Conservation (phyloP, 2,888 invertebrate species). For the Pachycephus smyrnensis region DNA sequence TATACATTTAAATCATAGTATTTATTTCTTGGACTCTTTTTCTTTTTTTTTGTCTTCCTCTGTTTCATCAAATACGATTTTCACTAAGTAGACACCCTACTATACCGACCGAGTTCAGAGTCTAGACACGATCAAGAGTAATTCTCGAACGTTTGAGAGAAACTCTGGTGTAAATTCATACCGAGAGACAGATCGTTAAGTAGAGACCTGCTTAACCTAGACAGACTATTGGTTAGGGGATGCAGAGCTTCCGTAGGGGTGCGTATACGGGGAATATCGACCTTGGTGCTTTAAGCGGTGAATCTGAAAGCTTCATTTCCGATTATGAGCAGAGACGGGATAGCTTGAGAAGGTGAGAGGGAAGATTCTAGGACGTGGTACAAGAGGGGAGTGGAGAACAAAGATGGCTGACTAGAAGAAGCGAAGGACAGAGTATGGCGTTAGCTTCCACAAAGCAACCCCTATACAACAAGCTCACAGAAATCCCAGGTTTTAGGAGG, state of each 20-base stretch:
- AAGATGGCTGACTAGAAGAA: background rate
- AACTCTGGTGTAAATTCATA: background rate
- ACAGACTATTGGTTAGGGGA: background rate
- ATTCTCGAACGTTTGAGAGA: background rate
- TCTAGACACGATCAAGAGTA: background rate
- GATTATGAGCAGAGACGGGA: conserved; percentile 8
- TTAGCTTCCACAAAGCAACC: conserved; percentile 31
- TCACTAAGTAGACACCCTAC: background rate
- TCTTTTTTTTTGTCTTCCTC: background rate
- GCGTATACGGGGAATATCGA: background rate
- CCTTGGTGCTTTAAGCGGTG: conserved; percentile 13
- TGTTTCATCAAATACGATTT: background rate
- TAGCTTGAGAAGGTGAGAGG: background rate
- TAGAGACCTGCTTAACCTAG: background rate
- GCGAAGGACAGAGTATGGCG: conserved; percentile 9
- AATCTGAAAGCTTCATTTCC: conserved; percentile 18
- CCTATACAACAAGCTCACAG: conserved; percentile 16
- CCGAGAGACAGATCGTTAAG: background rate
- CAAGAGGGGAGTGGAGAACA: background rate
- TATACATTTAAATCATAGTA: background rate
- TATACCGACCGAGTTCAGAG: background rate
- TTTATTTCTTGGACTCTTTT: background rate
- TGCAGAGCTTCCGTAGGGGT: background rate
- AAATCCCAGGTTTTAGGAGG: conserved; percentile 34
- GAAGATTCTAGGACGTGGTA: background rate